Base-by-base conservation (phyloP, 2,888 invertebrate genomes). In the Stenchaetothrips biformis region DNA sequence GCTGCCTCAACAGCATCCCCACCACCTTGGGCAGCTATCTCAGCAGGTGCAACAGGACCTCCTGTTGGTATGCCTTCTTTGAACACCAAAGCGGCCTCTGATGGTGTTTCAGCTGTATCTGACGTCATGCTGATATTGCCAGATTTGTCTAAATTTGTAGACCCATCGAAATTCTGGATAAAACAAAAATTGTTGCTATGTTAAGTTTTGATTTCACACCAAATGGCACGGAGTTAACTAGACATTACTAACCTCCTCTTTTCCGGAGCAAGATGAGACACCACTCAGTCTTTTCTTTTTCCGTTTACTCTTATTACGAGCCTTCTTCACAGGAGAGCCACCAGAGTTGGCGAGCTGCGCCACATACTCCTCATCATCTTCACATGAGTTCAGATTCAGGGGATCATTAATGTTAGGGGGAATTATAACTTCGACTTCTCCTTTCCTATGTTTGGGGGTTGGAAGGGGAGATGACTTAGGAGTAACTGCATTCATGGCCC, bases 331-430 rank as follows among this genome's bases (percentile, higher is more conserved):
- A 80, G 90, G 94, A 2, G 92, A 94, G 85, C 67, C 67, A 25
- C 67, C 67, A 74, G 67, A 74, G 11, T 74, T 74, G 25, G 92
- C 92, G 7, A 95, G 87, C 83, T 93, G 92, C 84, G 94, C 93
- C 85, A 94, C 94, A 86, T 94, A 94, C 85, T 95, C 94, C 84
- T 94, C 92, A 77, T 93, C 89, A 59, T 93, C 93, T 85, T 93
- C 92, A 85, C 93, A 90, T 80, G 86, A 87, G 18, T 84, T 86
- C 81, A 98, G 88, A 88, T 97, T 96, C 79, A 98, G 87, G 0
- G 98, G 98, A 88, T 98, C 98, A 84, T 93, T 91, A 79, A 96
- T 95, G 86, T 98, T 96, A 53, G 94, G 94, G 79, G 97, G 98
- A 85, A 97, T 96, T 81, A 96, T 93, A 4, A 95, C 96, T 88